Evolutionary conservation across 1,140 invertebrate species (phyloP).

Genomic region (Vanessa tameamea): DNA sequence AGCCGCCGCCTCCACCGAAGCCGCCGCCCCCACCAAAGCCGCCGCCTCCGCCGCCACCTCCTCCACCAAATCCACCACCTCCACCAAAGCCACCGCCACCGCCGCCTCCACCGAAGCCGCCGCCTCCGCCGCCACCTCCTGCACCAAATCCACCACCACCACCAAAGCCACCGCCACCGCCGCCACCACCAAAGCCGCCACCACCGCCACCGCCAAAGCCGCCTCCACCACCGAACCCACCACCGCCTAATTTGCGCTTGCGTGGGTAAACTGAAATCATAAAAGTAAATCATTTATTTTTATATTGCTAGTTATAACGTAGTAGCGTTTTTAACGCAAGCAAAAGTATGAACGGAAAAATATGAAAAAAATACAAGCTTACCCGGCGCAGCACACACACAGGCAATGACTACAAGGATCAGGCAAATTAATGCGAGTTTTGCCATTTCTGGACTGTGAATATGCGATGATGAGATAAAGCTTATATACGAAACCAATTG

Average conservation of each 20-base stretch:
- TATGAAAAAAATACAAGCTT: not conserved
- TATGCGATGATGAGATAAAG: not conserved
- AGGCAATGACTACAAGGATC: not conserved
- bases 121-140: too few relatives aligned
- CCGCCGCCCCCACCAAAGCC: not conserved
- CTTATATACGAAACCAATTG: not conserved
- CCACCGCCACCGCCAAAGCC: not conserved
- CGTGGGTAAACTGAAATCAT: too few relatives aligned
- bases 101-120: not conserved
- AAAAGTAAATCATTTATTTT: not conserved
- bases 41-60: slow-evolving; percentile 24
- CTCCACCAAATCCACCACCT: slow-evolving; percentile 18
- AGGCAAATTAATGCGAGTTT: not conserved
- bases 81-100: slow-evolving; percentile 25
- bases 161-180: slow-evolving; percentile 4
- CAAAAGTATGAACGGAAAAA: not conserved
- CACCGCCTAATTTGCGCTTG: not conserved
- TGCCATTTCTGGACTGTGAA: not conserved
- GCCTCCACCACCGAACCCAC: not conserved
- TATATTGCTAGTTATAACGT: not conserved
- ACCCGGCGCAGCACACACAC: not conserved
- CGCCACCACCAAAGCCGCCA: not conserved
- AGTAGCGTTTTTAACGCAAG: too few relatives aligned
- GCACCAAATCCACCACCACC: slow-evolving; percentile 23
- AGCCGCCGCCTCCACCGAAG: too few relatives aligned